These are phyloP conservation scores for Nomada flava DNA, from an alignment of 2,888 invertebrate species.

Conservation along the genomic window DNA sequence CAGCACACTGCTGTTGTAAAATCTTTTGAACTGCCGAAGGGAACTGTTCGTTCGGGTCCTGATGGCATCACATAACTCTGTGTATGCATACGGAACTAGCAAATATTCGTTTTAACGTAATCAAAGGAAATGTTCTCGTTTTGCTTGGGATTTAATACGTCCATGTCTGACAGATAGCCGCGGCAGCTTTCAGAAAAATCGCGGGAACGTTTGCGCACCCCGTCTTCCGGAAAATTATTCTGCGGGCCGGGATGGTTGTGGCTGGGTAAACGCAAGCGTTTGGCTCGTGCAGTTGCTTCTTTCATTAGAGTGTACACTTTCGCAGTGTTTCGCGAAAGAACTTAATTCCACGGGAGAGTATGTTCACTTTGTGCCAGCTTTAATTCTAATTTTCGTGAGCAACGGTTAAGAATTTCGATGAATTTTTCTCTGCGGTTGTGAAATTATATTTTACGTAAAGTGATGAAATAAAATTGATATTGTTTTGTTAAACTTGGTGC, in stretches of 20 bases:
- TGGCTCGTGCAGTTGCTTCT: neutral
- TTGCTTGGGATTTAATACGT: slow-evolving; percentile 44
- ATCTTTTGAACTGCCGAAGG: slow-evolving; percentile 15
- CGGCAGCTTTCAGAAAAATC: slow-evolving; percentile 36
- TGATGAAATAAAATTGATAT: too few relatives aligned
- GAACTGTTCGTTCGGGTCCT: slow-evolving; percentile 25
- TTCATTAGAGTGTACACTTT: neutral
- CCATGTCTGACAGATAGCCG: neutral
- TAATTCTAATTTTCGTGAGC: neutral
- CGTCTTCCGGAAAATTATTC: slow-evolving; percentile 13
- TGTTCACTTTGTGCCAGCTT: neutral
- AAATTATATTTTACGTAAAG: too few relatives aligned
- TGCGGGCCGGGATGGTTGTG: neutral
- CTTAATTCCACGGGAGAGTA: neutral
- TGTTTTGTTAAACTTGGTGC: too few relatives aligned
- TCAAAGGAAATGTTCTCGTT: slow-evolving; percentile 49
- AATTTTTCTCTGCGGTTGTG: neutral
- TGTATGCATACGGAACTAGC: slow-evolving; percentile 27
- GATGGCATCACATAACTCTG: slow-evolving; percentile 35
- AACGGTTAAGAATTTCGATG: neutral
- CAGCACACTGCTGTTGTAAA: slow-evolving; percentile 11
- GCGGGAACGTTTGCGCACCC: slow-evolving; percentile 4
- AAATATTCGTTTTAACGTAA: slow-evolving; percentile 57
- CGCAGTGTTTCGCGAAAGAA: neutral
- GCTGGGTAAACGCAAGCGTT: neutral